Conservation (phyloP, 2,888 invertebrate species). For the Drosophila leonis region DNA sequence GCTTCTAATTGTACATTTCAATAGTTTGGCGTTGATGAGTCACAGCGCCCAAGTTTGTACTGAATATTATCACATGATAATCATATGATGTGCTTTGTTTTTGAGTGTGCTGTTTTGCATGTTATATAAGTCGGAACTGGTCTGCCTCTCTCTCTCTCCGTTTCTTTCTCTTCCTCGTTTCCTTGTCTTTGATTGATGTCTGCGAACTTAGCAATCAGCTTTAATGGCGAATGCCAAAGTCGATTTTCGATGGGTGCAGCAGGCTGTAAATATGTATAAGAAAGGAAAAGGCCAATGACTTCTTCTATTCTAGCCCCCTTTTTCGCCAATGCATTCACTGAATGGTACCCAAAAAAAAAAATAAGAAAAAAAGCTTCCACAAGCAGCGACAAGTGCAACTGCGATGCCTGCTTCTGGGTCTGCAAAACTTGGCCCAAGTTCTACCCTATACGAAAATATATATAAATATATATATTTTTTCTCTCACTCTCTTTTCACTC, state of each 20-base stretch:
- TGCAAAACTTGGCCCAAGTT: conserved; percentile 60
- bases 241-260: conserved; percentile 36
- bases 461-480: conserved; percentile 20
- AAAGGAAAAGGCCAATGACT: conserved; percentile 71
- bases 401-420: conserved; percentile 22
- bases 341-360: conserved; percentile 29
- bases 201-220: conserved; percentile 53
- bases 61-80: conserved; percentile 74
- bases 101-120: conserved; percentile 47
- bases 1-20: conserved; percentile 67
- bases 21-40: conserved; percentile 63
- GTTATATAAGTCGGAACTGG: conserved; percentile 35
- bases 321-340: conserved; percentile 34
- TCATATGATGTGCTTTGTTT: conserved; percentile 58
- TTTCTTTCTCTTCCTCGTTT: not conserved
- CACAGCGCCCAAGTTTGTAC: conserved; percentile 44
- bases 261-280: conserved; percentile 12
- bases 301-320: conserved; percentile 16
- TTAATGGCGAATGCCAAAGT: conserved; percentile 58
- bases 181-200: conserved; percentile 51
- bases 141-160: not conserved
- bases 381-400: conserved; percentile 38
- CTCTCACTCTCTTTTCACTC: conserved; percentile 7
- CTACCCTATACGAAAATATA: conserved; percentile 27
- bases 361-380: conserved; percentile 6